Conservation (phyloP, 2,888 invertebrate genomes). For the Drosophila sordidula region DNA sequence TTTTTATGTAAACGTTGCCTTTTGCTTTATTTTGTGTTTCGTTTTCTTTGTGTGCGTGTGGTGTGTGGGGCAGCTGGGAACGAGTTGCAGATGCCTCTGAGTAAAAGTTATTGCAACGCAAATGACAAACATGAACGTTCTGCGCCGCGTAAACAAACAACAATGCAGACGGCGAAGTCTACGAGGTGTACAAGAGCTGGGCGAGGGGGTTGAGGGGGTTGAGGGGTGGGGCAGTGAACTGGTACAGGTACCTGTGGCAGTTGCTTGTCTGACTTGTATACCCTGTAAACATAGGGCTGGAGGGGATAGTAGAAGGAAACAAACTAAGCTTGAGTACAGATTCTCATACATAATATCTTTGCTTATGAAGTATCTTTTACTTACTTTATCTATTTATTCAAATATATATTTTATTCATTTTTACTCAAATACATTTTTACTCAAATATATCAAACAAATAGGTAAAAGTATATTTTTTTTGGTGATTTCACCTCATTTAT, state of each 20-base stretch:
- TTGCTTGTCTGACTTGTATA: conserved; percentile 27
- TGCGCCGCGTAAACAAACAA: conserved; percentile 60
- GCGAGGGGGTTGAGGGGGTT: neutral
- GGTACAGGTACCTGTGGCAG: conserved; percentile 10
- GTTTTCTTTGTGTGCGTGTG: conserved; percentile 5
- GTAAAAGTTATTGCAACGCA: conserved; percentile 75
- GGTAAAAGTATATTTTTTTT: too few species aligned
- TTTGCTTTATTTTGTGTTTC: neutral
- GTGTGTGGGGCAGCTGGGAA: conserved; percentile 29
- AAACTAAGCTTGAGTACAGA: too few species aligned
- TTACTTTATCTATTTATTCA: too few species aligned
- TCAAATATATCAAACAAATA: too few species aligned
- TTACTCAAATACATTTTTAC: too few species aligned
- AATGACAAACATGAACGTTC: conserved; percentile 73
- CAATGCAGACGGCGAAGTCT: conserved; percentile 28
- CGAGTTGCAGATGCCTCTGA: conserved; percentile 64
- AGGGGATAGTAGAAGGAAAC: too few species aligned
- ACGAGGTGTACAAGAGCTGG: conserved; percentile 8
- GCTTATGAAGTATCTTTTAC: too few species aligned
- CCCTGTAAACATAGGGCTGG: conserved; percentile 14
- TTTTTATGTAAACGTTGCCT: conserved; percentile 67
- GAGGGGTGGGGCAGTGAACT: neutral
- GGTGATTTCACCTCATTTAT: too few species aligned
- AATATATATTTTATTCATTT: too few species aligned
- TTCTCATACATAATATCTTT: too few species aligned